Conservation (phyloP, 2,888 invertebrate species). For the Cosmorhoe ocellata region DNA sequence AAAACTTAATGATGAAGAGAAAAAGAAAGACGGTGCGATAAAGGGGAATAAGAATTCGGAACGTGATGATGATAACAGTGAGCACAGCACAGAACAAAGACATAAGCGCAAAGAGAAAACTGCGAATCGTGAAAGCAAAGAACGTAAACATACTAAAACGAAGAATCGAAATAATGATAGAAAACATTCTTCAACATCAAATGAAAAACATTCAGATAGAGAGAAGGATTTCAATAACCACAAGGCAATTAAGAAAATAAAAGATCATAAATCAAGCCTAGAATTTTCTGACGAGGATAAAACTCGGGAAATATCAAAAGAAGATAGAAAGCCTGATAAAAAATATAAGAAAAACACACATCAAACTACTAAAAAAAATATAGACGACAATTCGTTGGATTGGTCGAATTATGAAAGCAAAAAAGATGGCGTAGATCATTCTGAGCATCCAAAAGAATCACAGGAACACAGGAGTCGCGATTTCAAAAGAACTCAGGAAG, state of each 20-base stretch:
- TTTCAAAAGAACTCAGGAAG: too few species aligned
- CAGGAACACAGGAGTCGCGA: neutral
- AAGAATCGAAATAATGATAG: neutral
- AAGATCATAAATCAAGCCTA: neutral
- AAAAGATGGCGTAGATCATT: neutral
- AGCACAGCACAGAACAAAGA: slow-evolving; percentile 5
- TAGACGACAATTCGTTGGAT: neutral
- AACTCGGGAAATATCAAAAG: neutral
- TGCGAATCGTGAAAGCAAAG: neutral
- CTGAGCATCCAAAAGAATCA: neutral
- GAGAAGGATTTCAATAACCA: slow-evolving; percentile 2
- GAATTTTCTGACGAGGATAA: neutral
- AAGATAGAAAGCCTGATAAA: slow-evolving; percentile 4
- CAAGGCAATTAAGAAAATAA: neutral
- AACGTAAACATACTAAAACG: neutral
- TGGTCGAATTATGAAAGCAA: neutral
- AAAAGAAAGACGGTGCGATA: slow-evolving; percentile 1
- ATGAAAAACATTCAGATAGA: neutral
- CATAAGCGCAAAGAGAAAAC: slow-evolving; percentile 1
- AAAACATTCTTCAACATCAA: neutral
- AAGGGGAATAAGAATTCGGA: neutral
- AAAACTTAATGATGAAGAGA: slow-evolving; percentile 10
- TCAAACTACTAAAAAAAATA: neutral
- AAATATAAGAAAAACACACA: slow-evolving; percentile 12
- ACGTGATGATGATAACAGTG: neutral